phyloP scores from a whole-genome alignment of 2,113 vertebrate genomes.

The Psettodes erumei region DNA sequence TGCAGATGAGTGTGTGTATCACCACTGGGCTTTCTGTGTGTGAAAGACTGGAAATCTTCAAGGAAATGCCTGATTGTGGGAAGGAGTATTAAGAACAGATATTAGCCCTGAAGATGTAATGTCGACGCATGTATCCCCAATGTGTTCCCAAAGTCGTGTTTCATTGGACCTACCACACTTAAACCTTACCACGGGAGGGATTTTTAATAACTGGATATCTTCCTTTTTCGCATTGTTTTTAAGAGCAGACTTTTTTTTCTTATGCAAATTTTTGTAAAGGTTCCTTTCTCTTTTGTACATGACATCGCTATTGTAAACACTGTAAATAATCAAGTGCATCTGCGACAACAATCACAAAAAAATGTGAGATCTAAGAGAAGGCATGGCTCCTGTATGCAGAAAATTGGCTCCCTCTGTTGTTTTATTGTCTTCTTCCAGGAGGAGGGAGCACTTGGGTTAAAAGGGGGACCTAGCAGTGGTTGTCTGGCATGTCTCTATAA shows the following conservation, averaged over 20 bases:
- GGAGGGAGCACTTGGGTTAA: conserved; percentile 68
- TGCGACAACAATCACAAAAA: conserved; percentile 84
- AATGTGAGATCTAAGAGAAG: conserved; percentile 62
- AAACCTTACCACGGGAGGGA: conserved; percentile 58
- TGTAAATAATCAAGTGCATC: conserved; percentile 83
- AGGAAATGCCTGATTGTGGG: conserved; percentile 20
- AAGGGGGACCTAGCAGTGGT: conserved; percentile 50
- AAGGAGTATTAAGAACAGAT: conserved; percentile 37
- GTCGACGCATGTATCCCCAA: conserved; percentile 44
- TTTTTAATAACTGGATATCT: conserved; percentile 72
- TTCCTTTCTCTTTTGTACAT: conserved; percentile 84
- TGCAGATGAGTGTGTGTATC: conserved; percentile 43
- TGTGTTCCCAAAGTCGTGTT: conserved; percentile 67
- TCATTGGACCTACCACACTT: conserved; percentile 75
- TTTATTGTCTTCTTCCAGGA: conserved; percentile 69
- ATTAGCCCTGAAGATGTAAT: conserved; percentile 30
- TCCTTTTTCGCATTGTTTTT: conserved; percentile 67
- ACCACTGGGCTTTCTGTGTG: conserved; percentile 36
- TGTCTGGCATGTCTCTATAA: conserved; percentile 78
- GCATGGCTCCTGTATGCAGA: conserved; percentile 62
- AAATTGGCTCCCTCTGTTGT: conserved; percentile 24
- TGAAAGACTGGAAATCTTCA: conserved; percentile 30
- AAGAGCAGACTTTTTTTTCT: conserved; percentile 68
- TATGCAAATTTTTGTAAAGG: conserved; percentile 82
- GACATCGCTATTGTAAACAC: conserved; percentile 80